phyloP scores from a whole-genome alignment of 2,797 vertebrate species.

The Acipenser oxyrinchus region DNA sequence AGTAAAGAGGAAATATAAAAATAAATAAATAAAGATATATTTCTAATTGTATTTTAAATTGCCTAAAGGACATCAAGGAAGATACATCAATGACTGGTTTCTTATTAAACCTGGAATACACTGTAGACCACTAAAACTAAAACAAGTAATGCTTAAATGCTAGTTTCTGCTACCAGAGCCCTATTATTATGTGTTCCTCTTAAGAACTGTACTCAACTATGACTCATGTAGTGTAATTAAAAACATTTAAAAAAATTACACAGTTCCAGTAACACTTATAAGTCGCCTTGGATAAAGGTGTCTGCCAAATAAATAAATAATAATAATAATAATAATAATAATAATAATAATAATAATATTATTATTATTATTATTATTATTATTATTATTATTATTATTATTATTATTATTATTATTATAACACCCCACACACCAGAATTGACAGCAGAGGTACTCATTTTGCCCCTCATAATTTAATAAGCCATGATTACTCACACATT shows the following conservation, averaged over 20 bases:
- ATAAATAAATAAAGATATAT: too few species aligned
- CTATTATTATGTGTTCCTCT: too few species aligned
- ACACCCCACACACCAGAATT: slow-evolving; percentile 22
- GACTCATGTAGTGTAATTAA: neutral
- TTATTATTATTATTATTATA: too few species aligned
- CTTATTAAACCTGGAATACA: slow-evolving; percentile 6
- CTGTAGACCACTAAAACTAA: slow-evolving; percentile 8
- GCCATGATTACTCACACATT: slow-evolving; percentile 4
- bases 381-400: too few species aligned
- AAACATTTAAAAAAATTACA: neutral
- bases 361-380: too few species aligned
- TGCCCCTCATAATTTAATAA: slow-evolving; percentile 13
- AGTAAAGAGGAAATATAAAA: too few species aligned
- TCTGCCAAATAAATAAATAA: slow-evolving; percentile 8
- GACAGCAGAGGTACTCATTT: slow-evolving; percentile 7
- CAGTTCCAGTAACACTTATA: neutral
- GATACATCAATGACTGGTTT: neutral
- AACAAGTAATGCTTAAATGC: slow-evolving; percentile 15
- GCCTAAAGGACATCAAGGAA: slow-evolving; percentile 5
- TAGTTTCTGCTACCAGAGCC: slow-evolving; percentile 7
- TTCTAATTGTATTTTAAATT: too few species aligned
- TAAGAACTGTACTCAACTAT: neutral
- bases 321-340: too few species aligned
- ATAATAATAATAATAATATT: neutral
- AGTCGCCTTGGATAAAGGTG: too few species aligned